phyloP scores from a whole-genome alignment of 2,888 invertebrate genomes.

The Seira musarum region DNA sequence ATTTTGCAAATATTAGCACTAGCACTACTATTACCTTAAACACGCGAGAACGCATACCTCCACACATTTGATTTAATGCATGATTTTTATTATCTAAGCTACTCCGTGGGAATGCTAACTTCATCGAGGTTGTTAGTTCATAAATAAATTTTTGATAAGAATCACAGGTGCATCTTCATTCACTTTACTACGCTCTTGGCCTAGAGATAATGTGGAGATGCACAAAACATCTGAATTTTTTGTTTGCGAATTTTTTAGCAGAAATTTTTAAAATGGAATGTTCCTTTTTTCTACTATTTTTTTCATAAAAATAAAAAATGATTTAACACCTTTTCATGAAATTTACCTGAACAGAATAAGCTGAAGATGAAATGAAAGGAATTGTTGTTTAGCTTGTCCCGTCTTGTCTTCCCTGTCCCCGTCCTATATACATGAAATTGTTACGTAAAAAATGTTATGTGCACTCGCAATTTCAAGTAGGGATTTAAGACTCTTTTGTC shows the following conservation, averaged over 20 bases:
- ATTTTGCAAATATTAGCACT: background rate
- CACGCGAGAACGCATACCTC: background rate
- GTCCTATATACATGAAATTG: slow-evolving; percentile 40
- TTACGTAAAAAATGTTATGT: too few species aligned
- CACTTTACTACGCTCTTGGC: too few species aligned
- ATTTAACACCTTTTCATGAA: background rate
- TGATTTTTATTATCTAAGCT: too few species aligned
- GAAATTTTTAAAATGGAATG: too few species aligned
- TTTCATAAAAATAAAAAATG: background rate
- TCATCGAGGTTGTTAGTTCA: background rate
- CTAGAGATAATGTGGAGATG: too few species aligned
- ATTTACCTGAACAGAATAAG: background rate
- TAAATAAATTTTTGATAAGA: background rate
- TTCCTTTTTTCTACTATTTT: background rate
- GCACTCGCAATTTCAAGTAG: too few species aligned
- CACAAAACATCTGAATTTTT: too few species aligned
- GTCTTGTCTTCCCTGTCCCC: slow-evolving; percentile 49
- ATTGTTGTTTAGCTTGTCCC: too few species aligned
- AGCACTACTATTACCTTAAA: background rate
- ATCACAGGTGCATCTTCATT: background rate
- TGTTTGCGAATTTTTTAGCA: background rate
- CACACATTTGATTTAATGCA: background rate
- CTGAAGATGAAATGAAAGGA: background rate
- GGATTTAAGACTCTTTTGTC: too few species aligned
- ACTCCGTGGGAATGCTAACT: too few species aligned